Conservation (phyloP, 2,113 vertebrate species). For the Nycticebus coucang region DNA sequence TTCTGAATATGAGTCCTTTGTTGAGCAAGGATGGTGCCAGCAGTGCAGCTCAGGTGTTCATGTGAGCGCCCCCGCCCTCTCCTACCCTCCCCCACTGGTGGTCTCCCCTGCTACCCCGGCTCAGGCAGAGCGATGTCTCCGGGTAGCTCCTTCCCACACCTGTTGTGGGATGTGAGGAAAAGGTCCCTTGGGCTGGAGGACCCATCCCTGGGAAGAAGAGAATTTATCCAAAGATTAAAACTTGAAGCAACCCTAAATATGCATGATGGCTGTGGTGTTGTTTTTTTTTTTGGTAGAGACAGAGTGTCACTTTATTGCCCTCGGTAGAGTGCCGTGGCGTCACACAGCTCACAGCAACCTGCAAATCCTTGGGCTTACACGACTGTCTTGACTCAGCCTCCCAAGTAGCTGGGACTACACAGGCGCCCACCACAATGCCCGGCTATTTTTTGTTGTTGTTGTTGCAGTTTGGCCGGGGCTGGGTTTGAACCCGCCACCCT, state of each 20-base stretch:
- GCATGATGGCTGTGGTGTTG: slow-evolving; percentile 98
- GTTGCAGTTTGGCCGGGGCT: too few species aligned
- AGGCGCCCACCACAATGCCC: too few species aligned
- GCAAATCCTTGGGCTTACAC: too few species aligned
- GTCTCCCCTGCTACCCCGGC: slow-evolving; percentile 75
- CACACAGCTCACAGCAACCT: too few species aligned
- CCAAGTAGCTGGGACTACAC: too few species aligned
- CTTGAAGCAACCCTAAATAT: slow-evolving; percentile 97
- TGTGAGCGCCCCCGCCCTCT: slow-evolving; percentile 46
- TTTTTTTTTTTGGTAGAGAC: too few species aligned
- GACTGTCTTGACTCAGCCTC: too few species aligned
- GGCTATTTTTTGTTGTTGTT: too few species aligned
- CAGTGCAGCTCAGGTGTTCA: slow-evolving; percentile 56
- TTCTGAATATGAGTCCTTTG: not conserved
- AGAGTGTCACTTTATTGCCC: too few species aligned
- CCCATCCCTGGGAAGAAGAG: slow-evolving; percentile 95
- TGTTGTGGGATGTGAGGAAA: slow-evolving; percentile 97
- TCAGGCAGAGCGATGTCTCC: slow-evolving; percentile 88
- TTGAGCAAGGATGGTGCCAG: slow-evolving; percentile 50
- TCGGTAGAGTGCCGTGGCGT: too few species aligned
- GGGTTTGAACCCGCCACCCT: too few species aligned
- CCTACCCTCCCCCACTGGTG: slow-evolving; percentile 59
- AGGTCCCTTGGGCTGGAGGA: slow-evolving; percentile 93
- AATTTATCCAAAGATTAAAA: slow-evolving; percentile 99
- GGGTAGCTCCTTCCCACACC: slow-evolving; percentile 88